phyloP scores from a whole-genome alignment of 2,113 vertebrate genomes.

The Notiomystis cincta region DNA sequence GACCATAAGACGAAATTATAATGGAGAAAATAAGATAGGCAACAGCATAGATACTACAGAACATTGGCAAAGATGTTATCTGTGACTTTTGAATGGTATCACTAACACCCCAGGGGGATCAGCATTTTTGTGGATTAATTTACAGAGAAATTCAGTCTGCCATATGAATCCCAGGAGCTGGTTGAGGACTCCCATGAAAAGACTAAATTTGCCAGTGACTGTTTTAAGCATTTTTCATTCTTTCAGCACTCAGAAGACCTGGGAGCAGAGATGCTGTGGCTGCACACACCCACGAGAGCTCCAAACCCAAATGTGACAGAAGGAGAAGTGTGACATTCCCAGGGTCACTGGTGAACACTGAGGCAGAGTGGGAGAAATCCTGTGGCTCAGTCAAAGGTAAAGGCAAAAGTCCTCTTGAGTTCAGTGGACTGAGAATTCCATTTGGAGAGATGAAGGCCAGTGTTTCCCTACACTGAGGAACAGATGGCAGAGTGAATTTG shows the following conservation, averaged over 20 bases:
- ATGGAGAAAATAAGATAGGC: conserved; percentile 17
- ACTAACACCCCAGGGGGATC: neutral
- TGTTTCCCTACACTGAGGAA: neutral
- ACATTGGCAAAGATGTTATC: conserved; percentile 36
- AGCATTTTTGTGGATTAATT: conserved; percentile 22
- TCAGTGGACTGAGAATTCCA: neutral
- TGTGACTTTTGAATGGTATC: conserved; percentile 9
- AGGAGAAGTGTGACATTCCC: neutral
- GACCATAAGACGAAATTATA: conserved; percentile 53
- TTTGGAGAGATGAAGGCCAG: neutral
- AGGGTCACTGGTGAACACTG: neutral
- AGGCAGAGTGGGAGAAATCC: neutral
- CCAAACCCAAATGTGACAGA: neutral
- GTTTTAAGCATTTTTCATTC: neutral
- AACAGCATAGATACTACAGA: neutral
- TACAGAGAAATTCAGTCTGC: conserved; percentile 1
- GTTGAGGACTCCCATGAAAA: neutral
- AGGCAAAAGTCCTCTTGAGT: neutral
- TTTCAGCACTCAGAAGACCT: neutral
- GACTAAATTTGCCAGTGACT: neutral
- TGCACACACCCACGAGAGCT: neutral
- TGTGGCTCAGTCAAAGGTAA: neutral
- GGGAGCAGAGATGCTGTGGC: neutral
- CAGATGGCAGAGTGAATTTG: neutral
- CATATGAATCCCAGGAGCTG: neutral